Base-by-base conservation (phyloP, 2,888 invertebrate genomes). In the Nymphalis c-album region DNA sequence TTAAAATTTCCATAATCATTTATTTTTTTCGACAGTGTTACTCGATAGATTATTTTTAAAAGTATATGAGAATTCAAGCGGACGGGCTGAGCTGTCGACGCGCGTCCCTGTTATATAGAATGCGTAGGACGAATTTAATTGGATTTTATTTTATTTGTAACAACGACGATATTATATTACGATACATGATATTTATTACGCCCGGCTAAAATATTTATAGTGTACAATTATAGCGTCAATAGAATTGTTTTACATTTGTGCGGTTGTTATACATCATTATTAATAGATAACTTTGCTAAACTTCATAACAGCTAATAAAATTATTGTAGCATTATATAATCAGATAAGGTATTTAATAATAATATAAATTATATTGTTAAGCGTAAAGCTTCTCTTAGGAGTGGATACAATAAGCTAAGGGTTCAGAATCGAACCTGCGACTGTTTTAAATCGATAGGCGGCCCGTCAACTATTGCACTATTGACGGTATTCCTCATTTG, bases 1-100 rank as follows among this genome's bases (percentile, higher is more conserved):
- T 90, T 91, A 91, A 88, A 88, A 85, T 82, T 82, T 88, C 80
- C 82, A 88, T 89, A 85, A 89, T 87, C 86, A 87, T 81, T 75
- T 71, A 13, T 79, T 79, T 79, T 22, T 81, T 79, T 76, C 53
- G 26, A 17, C 26, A 75, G 61, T 67, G 61, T 58, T 70, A 83
- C 79, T 87, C 85, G 84, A 88, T 88, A 67, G 60, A 68, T 64
- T 68, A 66, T 74, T 72, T 72, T 73, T 72, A 31, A 55, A 16
- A 31, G 60, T 65, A 68, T 70, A 69, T 67, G 70, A 64, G 70
- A 61, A 16, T 67, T 57, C 67, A 48, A 70, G 57, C 26, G 31
- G 48, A 63, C 48, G 69, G 69, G 53, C 40, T 22, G 31, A 63
- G 59, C 59, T 68, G 69, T 71, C 58, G 62, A 63, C 62, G 66